A percentile compares a stretch with the other conserved stretches of the same genome.
These are phyloP conservation scores for Pycnomerus fuliginosus DNA, from an alignment of 2,888 invertebrate genomes.

Conservation along the genomic window DNA sequence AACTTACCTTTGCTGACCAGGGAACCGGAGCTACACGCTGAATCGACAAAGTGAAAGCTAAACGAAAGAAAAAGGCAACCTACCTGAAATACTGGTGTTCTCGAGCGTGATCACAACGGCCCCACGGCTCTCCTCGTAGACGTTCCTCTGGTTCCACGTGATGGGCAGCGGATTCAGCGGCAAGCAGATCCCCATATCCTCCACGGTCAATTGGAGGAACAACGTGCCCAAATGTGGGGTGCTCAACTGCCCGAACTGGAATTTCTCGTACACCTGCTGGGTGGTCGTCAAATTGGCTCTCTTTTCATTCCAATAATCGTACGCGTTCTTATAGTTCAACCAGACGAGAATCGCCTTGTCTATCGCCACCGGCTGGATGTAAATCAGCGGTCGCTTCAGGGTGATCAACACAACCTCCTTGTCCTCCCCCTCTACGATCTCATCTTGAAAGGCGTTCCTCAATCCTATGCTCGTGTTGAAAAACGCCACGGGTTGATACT, in stretches of 20 bases:
- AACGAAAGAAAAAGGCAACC: slow-evolving; percentile 2
- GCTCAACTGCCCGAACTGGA: slow-evolving; percentile 74
- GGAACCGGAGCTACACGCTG: slow-evolving; percentile 92
- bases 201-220: slow-evolving; percentile 91
- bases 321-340: slow-evolving; percentile 99
- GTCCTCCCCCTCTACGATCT: slow-evolving; percentile 77
- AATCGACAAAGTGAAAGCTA: slow-evolving; percentile 25
- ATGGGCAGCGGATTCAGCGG: slow-evolving; percentile 83
- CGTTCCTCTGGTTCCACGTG: slow-evolving; percentile 65
- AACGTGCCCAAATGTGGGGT: slow-evolving; percentile 82
- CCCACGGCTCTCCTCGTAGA: slow-evolving; percentile 80
- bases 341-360: slow-evolving; percentile 98
- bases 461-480: slow-evolving; percentile 90
- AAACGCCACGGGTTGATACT: slow-evolving; percentile 97
- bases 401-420: slow-evolving; percentile 89
- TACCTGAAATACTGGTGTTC: slow-evolving; percentile 83
- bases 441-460: slow-evolving; percentile 55
- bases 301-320: slow-evolving; percentile 99
- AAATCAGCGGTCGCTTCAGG: slow-evolving; percentile 89
- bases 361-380: slow-evolving; percentile 95
- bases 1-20: slow-evolving; percentile 92
- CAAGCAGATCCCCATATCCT: slow-evolving; percentile 95
- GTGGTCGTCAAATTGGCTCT: slow-evolving; percentile 79
- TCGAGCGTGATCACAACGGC: slow-evolving; percentile 96
- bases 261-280: slow-evolving; percentile 68